These are phyloP conservation scores for Chiloscyllium plagiosum DNA, from an alignment of 2,113 vertebrate species.

Conservation along the genomic window DNA sequence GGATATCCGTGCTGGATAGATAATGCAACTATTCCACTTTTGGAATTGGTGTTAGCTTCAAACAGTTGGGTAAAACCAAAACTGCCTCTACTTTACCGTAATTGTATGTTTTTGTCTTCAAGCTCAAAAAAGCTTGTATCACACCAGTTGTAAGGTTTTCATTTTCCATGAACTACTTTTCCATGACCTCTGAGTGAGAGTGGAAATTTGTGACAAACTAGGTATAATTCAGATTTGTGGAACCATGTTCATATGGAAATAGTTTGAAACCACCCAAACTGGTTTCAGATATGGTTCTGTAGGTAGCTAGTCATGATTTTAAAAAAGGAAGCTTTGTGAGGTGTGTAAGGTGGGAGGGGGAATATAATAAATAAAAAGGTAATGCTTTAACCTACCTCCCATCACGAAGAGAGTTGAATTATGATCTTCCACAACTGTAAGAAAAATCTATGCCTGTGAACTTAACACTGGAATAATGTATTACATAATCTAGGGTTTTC, in stretches of 20 bases:
- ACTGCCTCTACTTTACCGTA: not conserved
- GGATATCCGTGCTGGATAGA: not conserved
- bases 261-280: not conserved
- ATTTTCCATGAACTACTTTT: not conserved
- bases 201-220: not conserved
- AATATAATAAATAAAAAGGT: constrained; percentile 7
- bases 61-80: not conserved
- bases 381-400: constrained; percentile 23
- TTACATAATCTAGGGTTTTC: not conserved
- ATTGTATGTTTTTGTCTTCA: not conserved
- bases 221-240: not conserved
- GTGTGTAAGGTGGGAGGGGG: not conserved
- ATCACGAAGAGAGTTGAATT: constrained; percentile 3
- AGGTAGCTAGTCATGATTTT: not conserved
- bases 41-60: not conserved
- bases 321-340: not conserved
- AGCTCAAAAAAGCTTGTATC: not conserved
- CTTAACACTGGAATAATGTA: constrained; percentile 21
- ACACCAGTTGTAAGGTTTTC: not conserved
- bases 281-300: not conserved
- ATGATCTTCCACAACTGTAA: constrained; percentile 8
- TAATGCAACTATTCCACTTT: not conserved
- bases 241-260: not conserved
- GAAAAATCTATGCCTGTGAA: constrained; percentile 20
- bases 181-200: not conserved